Evolutionary conservation across 1,140 invertebrate species (phyloP), one percentile per base, ranked within the genome.

Genomic region (Hypothenemus hampei): DNA sequence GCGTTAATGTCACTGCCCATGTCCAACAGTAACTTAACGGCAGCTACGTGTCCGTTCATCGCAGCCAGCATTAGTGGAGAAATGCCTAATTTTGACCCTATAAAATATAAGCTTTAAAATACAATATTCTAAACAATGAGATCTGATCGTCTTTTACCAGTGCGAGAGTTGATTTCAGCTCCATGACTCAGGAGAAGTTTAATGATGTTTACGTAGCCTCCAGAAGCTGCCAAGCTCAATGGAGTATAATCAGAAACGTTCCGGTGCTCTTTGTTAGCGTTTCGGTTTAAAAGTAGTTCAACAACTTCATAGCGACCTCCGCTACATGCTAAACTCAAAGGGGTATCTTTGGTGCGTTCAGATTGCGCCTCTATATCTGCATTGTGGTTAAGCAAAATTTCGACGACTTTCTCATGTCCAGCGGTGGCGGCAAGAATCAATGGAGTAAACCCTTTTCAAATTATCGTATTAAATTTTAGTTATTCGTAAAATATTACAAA

Each of bases 221-320:
- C 96, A 21, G 93, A 97, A 18, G 96, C 96, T 36, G 97, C 97
- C 51, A 99, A 77, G 69, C 93, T 97, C 3, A 99, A 77, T 2
- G 97, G 97, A 0, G 97, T 99, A 69, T 99, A 99, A 74, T 99
- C 97, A 11, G 93, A 97, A 3, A 98, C 94, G 75, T 99, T 99
- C 33, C 97, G 81, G 75, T 99, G 97, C 74, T 99, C 97, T 72
- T 98, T 98, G 75, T 98, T 98, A 15, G 95, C 93, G 52, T 86
- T 85, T 37, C 89, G 76, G 65, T 80, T 84, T 1, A 98, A 75
- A 21, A 98, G 75, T n/a, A 97, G 75, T 65, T 98, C 95, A 2
- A 98, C 58, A 54, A 77, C 78, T 74, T 99, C 95, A 70, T 93
- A 97, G 65, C 94, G 81, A 4, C 97, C 97, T 41, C 95, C 94